phyloP scores from a whole-genome alignment of 2,113 vertebrate species.

The Lethenteron reissneri region DNA sequence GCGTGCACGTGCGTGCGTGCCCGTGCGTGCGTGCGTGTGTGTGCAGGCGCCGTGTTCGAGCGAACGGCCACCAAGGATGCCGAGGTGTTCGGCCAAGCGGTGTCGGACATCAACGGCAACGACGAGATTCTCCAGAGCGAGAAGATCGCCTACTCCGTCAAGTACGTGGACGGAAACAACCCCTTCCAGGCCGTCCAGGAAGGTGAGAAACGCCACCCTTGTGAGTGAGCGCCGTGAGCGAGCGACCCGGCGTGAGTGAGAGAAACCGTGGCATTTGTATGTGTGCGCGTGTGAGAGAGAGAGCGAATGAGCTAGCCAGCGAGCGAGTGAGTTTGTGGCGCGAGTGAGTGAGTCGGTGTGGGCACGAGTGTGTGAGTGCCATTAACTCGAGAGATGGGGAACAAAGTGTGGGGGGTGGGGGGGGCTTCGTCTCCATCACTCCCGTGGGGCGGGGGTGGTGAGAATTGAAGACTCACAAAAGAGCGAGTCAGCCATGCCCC shows the following conservation, averaged over 20 bases:
- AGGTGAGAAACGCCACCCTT: not conserved
- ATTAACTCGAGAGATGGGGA: too few relatives aligned
- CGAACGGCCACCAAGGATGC: not conserved
- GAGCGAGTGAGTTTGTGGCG: not conserved
- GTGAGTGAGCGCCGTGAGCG: too few relatives aligned
- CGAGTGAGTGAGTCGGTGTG: not conserved
- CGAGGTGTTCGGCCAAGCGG: not conserved
- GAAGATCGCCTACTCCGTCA: conserved; percentile 4
- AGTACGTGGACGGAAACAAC: conserved; percentile 3
- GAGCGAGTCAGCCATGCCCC: too few relatives aligned
- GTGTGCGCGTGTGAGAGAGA: not conserved
- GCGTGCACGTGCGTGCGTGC: not conserved
- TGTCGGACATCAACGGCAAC: conserved; percentile 1
- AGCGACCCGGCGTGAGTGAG: not conserved
- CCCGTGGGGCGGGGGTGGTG: too few relatives aligned
- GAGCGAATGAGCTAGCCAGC: not conserved
- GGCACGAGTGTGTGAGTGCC: not conserved
- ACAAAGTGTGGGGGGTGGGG: too few relatives aligned
- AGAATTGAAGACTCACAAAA: too few relatives aligned
- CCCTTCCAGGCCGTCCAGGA: conserved; percentile 5
- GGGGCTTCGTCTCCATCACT: too few relatives aligned
- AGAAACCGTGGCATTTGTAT: not conserved
- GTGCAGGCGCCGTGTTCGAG: conserved; percentile 3
- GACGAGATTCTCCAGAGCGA: conserved; percentile 2
- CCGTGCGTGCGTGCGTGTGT: not conserved